These are phyloP conservation scores for Dromius quadrimaculatus DNA, from an alignment of 2,888 invertebrate genomes.

Conservation along the genomic window DNA sequence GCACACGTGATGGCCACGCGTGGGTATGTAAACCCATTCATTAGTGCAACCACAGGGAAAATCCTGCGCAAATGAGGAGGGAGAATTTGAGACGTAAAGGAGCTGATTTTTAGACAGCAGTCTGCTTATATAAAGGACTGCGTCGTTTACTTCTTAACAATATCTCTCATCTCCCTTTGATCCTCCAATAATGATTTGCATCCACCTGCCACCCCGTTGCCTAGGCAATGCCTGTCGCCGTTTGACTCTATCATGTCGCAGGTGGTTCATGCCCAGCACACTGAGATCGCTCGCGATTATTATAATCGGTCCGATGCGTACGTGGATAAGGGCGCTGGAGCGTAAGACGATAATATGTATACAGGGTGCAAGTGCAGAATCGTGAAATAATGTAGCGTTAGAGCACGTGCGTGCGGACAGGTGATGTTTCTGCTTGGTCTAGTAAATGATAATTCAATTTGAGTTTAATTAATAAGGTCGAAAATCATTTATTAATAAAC, in stretches of 20 bases:
- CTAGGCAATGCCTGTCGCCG: slow-evolving; percentile 11
- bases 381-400: not conserved
- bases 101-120: no score
- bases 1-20: slow-evolving; percentile 61
- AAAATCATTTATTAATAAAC: no score
- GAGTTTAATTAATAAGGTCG: no score
- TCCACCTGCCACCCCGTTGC: slow-evolving; percentile 18
- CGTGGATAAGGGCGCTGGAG: slow-evolving; percentile 13
- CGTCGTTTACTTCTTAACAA: slow-evolving; percentile 2
- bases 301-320: slow-evolving; percentile 32
- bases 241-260: slow-evolving; percentile 25
- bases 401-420: slow-evolving; percentile 10
- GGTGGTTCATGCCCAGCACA: slow-evolving; percentile 16
- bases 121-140: no score
- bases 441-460: not conserved
- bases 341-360: not conserved
- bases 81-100: no score
- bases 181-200: slow-evolving; percentile 37
- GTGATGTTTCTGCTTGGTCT: slow-evolving; percentile 2
- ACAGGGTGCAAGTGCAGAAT: not conserved
- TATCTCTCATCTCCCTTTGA: slow-evolving; percentile 25
- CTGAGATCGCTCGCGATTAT: slow-evolving; percentile 28
- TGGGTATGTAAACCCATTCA: slow-evolving; percentile 67
- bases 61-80: not conserved
- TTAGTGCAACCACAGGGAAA: slow-evolving; percentile 67